Evolutionary conservation across 2,888 invertebrate genomes (phyloP).

Genomic region (Calameuta idolon): DNA sequence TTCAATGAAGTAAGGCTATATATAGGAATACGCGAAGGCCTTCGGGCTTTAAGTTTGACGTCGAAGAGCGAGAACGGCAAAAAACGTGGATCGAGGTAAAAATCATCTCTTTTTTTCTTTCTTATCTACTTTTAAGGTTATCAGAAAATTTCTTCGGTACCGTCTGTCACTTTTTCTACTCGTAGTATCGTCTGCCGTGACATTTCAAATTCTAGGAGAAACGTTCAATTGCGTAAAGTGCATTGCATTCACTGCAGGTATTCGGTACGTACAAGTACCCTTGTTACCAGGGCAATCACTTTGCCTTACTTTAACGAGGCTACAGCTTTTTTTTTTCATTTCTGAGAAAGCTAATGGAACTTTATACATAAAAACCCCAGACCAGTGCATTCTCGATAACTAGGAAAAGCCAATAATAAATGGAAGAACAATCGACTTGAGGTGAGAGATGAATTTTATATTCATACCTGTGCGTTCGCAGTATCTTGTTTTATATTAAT

Average conservation of each 20-base stretch:
- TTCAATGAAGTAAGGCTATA: background rate
- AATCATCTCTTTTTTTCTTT: background rate
- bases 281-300: background rate
- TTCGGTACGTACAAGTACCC: background rate
- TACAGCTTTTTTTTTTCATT: background rate
- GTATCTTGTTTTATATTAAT: background rate
- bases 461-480: background rate
- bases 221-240: background rate
- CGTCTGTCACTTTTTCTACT: too few relatives aligned
- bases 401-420: background rate
- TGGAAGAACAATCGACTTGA: background rate
- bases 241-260: background rate
- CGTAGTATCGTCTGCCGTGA: background rate
- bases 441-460: background rate
- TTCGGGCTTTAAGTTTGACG: background rate
- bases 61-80: background rate
- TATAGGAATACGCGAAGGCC: background rate
- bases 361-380: background rate
- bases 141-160: background rate
- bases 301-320: background rate
- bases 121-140: background rate
- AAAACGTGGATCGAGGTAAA: background rate
- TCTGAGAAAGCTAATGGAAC: background rate
- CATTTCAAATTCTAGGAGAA: background rate
- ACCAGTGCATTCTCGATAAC: background rate